Evolutionary conservation across 1,140 invertebrate species (phyloP).

Genomic region (Arctopsyche grandis): DNA sequence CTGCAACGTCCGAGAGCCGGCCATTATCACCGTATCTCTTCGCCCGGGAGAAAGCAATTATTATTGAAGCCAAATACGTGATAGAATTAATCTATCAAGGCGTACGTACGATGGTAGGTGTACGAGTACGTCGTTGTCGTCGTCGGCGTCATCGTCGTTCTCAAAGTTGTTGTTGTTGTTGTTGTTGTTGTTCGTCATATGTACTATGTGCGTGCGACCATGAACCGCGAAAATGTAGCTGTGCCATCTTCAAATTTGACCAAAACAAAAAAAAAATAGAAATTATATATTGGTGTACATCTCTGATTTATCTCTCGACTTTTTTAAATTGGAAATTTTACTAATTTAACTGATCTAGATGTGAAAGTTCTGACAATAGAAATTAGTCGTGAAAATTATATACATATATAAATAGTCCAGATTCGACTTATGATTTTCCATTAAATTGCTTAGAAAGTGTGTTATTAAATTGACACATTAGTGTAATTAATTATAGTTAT

Average conservation of each 20-base stretch:
- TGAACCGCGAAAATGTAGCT: not conserved
- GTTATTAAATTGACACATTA: no score
- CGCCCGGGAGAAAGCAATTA: conserved; percentile 39
- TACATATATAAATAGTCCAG: no score
- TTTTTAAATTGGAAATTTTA: not conserved
- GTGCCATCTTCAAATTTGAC: not conserved
- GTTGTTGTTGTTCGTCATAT: no score
- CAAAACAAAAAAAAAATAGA: not conserved
- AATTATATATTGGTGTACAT: not conserved
- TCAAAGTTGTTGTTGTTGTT: no score
- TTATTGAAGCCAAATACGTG: conserved; percentile 40
- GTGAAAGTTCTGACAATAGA: no score
- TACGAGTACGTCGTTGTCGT: not conserved
- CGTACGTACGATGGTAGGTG: not conserved
- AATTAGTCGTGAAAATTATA: no score
- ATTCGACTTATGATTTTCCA: no score
- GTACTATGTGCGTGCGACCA: no score
- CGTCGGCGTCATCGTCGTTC: no score
- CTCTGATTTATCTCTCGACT: not conserved
- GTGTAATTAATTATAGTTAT: no score
- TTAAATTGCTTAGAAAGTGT: no score
- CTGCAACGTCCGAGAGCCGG: conserved; percentile 10
- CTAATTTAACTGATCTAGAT: not conserved
- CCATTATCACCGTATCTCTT: conserved; percentile 42
- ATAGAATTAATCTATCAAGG: conserved; percentile 37